Percentiles rank a stretch among this genome's conserved stretches.
These are phyloP conservation scores for Melipona bicolor DNA, from an alignment of 2,888 invertebrate genomes.

Conservation along the genomic window DNA sequence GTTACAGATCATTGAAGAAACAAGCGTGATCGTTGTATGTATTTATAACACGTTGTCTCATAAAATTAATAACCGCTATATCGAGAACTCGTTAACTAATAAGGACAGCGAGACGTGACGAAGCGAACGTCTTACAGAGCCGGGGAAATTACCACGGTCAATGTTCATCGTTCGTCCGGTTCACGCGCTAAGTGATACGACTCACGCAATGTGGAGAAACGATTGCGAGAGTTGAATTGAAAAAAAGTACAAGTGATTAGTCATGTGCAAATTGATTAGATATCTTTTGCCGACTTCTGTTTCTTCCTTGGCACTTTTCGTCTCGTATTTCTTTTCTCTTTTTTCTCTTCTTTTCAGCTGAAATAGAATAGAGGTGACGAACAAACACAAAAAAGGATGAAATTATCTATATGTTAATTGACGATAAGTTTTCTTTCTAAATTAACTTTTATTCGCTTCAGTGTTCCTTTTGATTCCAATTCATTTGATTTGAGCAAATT, in stretches of 20 bases:
- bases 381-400: neutral
- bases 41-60: constrained; percentile 18
- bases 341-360: neutral
- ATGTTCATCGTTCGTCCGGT: constrained; percentile 66
- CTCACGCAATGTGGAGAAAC: constrained; percentile 30
- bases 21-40: neutral
- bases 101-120: constrained; percentile 29
- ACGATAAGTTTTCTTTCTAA: neutral
- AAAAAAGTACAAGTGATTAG: constrained; percentile 16
- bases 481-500: neutral
- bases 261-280: constrained; percentile 15
- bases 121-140: constrained; percentile 25
- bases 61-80: constrained; percentile 32
- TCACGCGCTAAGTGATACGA: constrained; percentile 41
- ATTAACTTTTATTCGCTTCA: neutral
- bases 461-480: neutral
- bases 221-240: constrained; percentile 20
- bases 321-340: neutral
- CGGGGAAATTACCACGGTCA: constrained; percentile 74
- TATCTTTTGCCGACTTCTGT: neutral
- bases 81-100: constrained; percentile 32
- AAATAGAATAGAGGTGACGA: neutral
- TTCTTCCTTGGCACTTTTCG: neutral
- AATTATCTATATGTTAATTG: neutral
- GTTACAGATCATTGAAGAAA: neutral